Base-by-base conservation (phyloP, 2,888 invertebrate genomes). In the Spodoptera exigua region DNA sequence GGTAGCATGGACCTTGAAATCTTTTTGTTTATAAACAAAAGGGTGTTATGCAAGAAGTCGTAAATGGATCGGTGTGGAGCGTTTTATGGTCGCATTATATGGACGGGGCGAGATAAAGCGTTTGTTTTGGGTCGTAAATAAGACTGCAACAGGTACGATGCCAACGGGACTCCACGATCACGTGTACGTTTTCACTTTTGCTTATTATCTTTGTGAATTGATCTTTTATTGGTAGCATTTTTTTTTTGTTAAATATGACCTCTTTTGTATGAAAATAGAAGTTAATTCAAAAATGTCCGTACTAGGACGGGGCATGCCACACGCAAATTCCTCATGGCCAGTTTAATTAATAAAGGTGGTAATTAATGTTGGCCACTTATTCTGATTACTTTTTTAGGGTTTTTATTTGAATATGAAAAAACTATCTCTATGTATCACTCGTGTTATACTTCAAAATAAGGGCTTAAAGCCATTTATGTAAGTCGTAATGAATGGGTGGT, bases 121-220 rank as follows among this genome's bases (percentile, higher is more conserved):
- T 86, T 92, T 94, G 94, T 94, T 94, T 92, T 92, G 92, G 93
- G 88, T 92, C 94, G 90, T 93, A 94, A 94, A 94, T 94, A 93
- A 92, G 90, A 86, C 91, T 89, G 93, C 94, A 94, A 94, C 94
- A 93, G 94, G 94, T 94, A 94, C 85, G 78, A 82, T 89, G 90
- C 87, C 87, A 91, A 89, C 91, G 89, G 91, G 90, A 90, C 87
- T 90, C 88, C 84, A 86, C 88, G 89, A 89, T 91, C 91, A 92
- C 90, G 91, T 85, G 87, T 87, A 84, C 84, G 88, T 93, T 93
- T 90, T 93, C 93, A 86, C 90, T 93, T 91, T 92, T 86, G 81
- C 85, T 84, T 87, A 86, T 89, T 91, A 91, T 91, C 91, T 87
- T 87, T 83, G 82, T 82, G 84, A 83, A 90, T 87, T 84, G 87